Evolutionary conservation across 1,140 invertebrate species (phyloP).

Genomic region (Leucophenga varia): DNA sequence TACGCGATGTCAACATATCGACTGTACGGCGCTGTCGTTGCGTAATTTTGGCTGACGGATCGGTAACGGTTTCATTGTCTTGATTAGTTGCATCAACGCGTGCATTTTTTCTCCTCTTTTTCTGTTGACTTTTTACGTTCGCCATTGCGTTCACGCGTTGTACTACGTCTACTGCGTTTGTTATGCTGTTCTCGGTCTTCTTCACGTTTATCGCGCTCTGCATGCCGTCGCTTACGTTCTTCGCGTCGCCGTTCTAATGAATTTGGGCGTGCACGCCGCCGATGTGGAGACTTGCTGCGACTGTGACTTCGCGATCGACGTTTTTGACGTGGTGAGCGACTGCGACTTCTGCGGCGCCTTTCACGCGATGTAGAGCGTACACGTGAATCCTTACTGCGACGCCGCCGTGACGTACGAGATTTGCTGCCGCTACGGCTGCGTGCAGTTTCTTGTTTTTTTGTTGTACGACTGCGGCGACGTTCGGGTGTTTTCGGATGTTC

Average conservation of each 20-base stretch:
- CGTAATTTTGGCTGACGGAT: constrained; percentile 44
- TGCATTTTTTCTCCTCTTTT: not conserved
- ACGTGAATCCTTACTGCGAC: too few relatives aligned
- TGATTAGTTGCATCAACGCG: constrained; percentile 4
- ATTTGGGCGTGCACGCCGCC: constrained; percentile 33
- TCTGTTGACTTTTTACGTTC: constrained; percentile 1
- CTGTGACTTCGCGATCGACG: constrained; percentile 27
- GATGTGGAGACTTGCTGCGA: constrained; percentile 25
- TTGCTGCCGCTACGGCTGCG: too few relatives aligned
- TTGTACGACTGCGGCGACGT: not conserved
- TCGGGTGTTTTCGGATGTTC: constrained; percentile 3
- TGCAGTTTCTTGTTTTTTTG: too few relatives aligned
- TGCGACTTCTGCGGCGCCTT: constrained; percentile 8
- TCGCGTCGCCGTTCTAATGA: constrained; percentile 39
- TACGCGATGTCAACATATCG: constrained; percentile 79
- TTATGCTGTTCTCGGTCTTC: too few relatives aligned
- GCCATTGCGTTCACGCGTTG: constrained; percentile 27
- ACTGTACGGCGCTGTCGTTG: constrained; percentile 56
- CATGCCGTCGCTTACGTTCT: constrained; percentile 40
- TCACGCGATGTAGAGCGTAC: not conserved
- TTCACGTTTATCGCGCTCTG: constrained; percentile 33
- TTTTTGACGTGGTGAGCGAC: constrained; percentile 13
- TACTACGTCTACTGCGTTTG: constrained; percentile 25
- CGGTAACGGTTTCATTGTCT: constrained; percentile 43
- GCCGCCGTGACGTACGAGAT: too few relatives aligned